Conservation (phyloP, 2,888 invertebrate genomes). For the Luperina nickerlii region DNA sequence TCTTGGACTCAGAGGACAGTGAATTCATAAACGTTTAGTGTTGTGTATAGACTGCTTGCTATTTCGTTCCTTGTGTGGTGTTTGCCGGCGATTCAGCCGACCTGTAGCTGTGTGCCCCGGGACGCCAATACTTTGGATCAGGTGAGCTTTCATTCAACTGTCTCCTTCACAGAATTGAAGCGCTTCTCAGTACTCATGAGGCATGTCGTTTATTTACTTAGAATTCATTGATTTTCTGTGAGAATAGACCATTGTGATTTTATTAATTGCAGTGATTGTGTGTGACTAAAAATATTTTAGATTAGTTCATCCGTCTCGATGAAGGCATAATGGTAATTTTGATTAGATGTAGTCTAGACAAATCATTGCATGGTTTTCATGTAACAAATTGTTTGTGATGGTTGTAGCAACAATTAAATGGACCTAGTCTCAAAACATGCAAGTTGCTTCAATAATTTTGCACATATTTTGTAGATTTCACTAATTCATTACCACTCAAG, state of each 20-base stretch:
- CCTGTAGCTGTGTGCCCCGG: conserved; percentile 62
- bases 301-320: not conserved
- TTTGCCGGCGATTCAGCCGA: conserved; percentile 63
- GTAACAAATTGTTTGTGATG: not conserved
- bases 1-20: conserved; percentile 70
- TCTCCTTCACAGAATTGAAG: conserved; percentile 40
- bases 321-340: conserved; percentile 11
- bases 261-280: conserved; percentile 13
- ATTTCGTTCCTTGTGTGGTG: conserved; percentile 67
- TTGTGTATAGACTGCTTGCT: conserved; percentile 73
- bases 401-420: not conserved
- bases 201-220: conserved; percentile 40
- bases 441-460: not conserved
- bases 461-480: conserved; percentile 6
- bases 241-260: conserved; percentile 8
- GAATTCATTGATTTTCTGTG: conserved; percentile 30
- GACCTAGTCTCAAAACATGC: not conserved
- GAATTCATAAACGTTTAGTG: conserved; percentile 72
- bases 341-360: conserved; percentile 21
- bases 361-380: conserved; percentile 17
- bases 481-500: conserved; percentile 13
- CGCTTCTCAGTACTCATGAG: conserved; percentile 12
- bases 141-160: conserved; percentile 68
- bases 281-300: conserved; percentile 11
- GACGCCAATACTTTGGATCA: conserved; percentile 66